Percentiles rank a stretch among this genome's conserved stretches.
phyloP scores from a whole-genome alignment of 1,140 invertebrate genomes.

The Drosophila fuyamai region DNA sequence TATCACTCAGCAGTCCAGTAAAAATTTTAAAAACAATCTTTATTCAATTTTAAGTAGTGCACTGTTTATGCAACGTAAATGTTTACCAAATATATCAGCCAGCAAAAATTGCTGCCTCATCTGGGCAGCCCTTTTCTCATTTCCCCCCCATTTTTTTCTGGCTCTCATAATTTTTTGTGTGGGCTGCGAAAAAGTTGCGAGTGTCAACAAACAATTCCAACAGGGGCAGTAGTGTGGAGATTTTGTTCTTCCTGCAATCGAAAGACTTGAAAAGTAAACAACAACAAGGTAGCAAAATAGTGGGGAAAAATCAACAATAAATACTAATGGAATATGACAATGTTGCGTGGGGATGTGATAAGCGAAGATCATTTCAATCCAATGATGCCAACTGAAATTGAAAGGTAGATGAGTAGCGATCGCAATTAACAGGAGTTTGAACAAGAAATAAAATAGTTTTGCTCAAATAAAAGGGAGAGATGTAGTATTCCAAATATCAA shows the following conservation, averaged over 20 bases:
- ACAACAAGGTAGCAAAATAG: conserved; percentile 30
- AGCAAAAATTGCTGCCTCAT: conserved; percentile 36
- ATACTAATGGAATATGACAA: conserved; percentile 11
- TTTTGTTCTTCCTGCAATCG: conserved; percentile 8
- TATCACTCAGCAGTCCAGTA: too few species aligned
- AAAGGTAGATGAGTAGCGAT: neutral
- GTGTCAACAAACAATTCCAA: conserved; percentile 40
- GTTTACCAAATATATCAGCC: conserved; percentile 24
- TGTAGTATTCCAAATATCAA: too few species aligned
- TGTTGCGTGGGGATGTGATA: neutral
- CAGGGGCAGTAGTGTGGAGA: conserved; percentile 8
- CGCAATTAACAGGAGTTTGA: conserved; percentile 20
- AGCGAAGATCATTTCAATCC: conserved; percentile 6
- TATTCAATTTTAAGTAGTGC: neutral
- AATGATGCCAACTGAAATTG: conserved; percentile 27
- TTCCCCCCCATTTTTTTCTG: conserved; percentile 1
- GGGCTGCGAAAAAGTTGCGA: conserved; percentile 36
- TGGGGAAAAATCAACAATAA: conserved; percentile 12
- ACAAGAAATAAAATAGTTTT: conserved; percentile 3
- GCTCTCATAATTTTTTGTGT: conserved; percentile 19
- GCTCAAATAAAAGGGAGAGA: too few species aligned
- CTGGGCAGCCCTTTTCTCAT: conserved; percentile 6
- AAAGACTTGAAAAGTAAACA: conserved; percentile 37
- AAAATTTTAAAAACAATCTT: neutral
- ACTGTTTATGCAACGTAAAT: conserved; percentile 5